phyloP scores from a whole-genome alignment of 2,797 vertebrate genomes.

The Hylomyscus alleni region DNA sequence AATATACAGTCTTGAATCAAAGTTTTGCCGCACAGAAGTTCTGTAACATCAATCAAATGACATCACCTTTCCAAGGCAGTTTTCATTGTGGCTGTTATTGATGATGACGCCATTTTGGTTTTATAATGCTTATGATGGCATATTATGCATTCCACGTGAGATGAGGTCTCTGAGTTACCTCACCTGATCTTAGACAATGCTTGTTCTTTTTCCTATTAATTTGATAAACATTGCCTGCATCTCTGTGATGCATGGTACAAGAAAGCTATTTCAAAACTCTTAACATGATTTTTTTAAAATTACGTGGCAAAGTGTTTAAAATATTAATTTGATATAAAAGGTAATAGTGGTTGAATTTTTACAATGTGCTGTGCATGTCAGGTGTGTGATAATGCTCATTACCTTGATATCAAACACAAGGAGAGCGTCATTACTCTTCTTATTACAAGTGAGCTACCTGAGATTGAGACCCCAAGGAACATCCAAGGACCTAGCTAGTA shows the following conservation, averaged over 20 bases:
- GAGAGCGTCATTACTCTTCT: not conserved
- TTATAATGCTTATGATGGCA: not conserved
- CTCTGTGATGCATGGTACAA: not conserved
- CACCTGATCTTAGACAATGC: not conserved
- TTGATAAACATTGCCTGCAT: not conserved
- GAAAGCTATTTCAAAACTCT: not conserved
- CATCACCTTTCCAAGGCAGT: not conserved
- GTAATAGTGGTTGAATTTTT: not conserved
- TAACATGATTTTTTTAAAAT: not conserved
- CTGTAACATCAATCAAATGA: not conserved
- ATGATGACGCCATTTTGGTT: not conserved
- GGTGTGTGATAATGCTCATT: not conserved
- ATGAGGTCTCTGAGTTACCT: not conserved
- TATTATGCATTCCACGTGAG: not conserved
- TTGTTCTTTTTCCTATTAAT: not conserved
- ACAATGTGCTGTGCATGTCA: not conserved
- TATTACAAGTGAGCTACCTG: not conserved
- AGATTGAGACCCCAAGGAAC: not conserved
- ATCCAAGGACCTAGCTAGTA: not conserved
- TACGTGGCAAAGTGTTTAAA: not conserved
- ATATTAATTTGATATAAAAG: not conserved
- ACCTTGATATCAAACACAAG: not conserved
- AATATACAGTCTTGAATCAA: not conserved
- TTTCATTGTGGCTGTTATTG: not conserved
- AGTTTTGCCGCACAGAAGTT: not conserved